Evolutionary conservation across 1,140 invertebrate species (phyloP).

Genomic region (Geopemphigus sp.): DNA sequence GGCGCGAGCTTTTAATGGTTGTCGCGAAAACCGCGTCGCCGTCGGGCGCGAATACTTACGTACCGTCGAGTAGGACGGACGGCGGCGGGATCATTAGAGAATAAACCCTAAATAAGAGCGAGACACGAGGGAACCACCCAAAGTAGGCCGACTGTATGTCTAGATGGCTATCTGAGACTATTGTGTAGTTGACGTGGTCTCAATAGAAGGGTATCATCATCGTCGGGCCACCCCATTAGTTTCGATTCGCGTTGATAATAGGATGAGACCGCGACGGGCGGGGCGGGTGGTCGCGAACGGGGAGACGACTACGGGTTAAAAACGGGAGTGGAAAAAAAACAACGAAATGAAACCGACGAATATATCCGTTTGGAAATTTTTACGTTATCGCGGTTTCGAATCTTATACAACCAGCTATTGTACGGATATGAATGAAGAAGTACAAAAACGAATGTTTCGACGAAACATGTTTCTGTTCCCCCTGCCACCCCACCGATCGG

Average conservation of each 20-base stretch:
- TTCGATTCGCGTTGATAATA: slow-evolving; percentile 17
- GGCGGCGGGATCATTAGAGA: not conserved
- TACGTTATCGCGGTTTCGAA: not conserved
- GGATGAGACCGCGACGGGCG: too few species aligned
- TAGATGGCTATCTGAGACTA: slow-evolving; percentile 33
- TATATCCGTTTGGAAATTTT: not conserved
- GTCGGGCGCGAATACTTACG: too few species aligned
- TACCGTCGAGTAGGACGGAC: not conserved
- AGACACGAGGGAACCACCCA: slow-evolving; percentile 8
- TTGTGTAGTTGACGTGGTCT: slow-evolving; percentile 3
- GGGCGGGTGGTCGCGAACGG: too few species aligned
- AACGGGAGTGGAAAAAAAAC: not conserved
- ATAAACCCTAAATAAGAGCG: not conserved
- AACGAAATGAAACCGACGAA: not conserved
- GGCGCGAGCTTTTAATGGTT: too few species aligned
- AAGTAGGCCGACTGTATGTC: slow-evolving; percentile 12
- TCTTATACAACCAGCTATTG: not conserved
- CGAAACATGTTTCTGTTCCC: slow-evolving; percentile 9
- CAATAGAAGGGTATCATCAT: not conserved
- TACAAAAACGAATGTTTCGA: slow-evolving; percentile 22
- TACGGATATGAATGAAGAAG: slow-evolving; percentile 6
- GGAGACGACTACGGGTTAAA: not conserved
- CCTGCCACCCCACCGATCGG: not conserved
- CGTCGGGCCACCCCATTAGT: slow-evolving; percentile 12
- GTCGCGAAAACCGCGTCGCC: too few species aligned